These are phyloP conservation scores for Microcebus tavaratra DNA, from an alignment of 2,113 vertebrate genomes.

Conservation along the genomic window DNA sequence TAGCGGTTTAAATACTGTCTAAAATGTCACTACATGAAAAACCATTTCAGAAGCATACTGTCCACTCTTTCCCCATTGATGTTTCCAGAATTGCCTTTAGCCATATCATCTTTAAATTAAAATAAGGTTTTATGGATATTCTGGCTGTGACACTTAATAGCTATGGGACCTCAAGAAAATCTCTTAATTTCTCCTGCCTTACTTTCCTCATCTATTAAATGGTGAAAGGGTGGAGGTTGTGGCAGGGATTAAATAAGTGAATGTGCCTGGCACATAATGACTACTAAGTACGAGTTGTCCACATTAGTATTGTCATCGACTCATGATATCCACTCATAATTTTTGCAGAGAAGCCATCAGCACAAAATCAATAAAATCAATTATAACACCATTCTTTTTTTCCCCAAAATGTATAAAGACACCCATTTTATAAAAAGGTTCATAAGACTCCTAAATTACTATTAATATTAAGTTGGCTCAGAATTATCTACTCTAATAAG, in stretches of 20 bases:
- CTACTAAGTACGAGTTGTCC: background rate
- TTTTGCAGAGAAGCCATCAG: conserved; percentile 3
- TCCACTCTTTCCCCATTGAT: background rate
- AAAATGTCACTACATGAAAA: background rate
- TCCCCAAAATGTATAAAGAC: background rate
- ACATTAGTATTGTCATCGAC: background rate
- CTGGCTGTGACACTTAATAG: background rate
- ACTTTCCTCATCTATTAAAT: background rate
- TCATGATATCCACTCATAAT: background rate
- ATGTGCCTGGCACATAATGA: background rate
- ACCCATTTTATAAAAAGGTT: background rate
- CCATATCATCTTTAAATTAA: background rate
- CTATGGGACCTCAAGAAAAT: background rate
- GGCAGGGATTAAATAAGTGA: background rate
- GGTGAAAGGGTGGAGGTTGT: background rate
- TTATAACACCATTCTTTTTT: background rate
- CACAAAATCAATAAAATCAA: background rate
- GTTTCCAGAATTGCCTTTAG: background rate
- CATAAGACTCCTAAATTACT: background rate
- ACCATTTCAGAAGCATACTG: background rate
- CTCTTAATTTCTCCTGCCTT: background rate
- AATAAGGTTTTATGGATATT: background rate
- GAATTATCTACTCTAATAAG: background rate
- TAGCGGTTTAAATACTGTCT: background rate
- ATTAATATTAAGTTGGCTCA: background rate